These are phyloP conservation scores for Cinclus cinclus DNA, from an alignment of 2,113 vertebrate species.

Conservation along the genomic window DNA sequence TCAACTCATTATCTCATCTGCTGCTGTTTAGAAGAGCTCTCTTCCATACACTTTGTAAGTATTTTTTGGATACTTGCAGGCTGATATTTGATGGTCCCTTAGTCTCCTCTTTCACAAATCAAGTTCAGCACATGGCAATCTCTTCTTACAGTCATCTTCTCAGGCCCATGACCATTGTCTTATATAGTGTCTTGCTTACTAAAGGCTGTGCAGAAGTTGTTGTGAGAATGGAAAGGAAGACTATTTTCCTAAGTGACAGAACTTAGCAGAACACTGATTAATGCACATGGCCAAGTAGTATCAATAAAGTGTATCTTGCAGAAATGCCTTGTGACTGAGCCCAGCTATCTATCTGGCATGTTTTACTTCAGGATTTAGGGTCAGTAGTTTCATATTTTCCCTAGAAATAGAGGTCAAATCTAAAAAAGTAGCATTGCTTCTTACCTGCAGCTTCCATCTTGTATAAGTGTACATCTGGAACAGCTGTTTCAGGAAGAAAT, in stretches of 20 bases:
- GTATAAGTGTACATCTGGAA: background rate
- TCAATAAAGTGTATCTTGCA: background rate
- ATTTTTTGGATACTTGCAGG: background rate
- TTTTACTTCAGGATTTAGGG: background rate
- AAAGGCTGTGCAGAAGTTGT: background rate
- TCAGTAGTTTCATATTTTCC: background rate
- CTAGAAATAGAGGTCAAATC: background rate
- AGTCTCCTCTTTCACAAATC: background rate
- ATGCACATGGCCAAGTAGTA: background rate
- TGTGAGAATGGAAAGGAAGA: background rate
- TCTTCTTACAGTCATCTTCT: background rate
- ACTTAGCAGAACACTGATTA: background rate
- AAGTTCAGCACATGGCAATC: background rate
- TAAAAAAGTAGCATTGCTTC: background rate
- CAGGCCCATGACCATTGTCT: background rate
- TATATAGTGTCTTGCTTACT: background rate
- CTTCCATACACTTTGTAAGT: background rate
- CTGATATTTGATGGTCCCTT: background rate
- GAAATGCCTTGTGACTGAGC: background rate
- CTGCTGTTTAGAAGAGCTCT: background rate
- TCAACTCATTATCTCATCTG: background rate
- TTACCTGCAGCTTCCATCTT: background rate
- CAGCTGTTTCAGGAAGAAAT: background rate
- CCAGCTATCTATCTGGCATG: background rate
- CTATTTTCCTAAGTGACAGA: background rate